These are phyloP conservation scores for Enteromius viviparus DNA, from an alignment of 2,797 vertebrate genomes.

Conservation along the genomic window DNA sequence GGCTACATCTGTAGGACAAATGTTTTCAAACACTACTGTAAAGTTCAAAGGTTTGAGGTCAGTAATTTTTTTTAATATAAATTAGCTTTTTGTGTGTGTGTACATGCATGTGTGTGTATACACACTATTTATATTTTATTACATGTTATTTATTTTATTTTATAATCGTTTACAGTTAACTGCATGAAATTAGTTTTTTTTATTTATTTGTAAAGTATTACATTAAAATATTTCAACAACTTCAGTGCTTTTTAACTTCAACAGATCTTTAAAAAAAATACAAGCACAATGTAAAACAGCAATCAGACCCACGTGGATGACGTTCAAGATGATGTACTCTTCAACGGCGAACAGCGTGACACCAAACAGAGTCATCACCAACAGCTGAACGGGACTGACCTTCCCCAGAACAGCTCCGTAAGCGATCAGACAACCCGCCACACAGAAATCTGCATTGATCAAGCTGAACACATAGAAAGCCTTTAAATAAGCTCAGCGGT, in stretches of 20 bases:
- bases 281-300: not conserved
- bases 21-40: too few relatives aligned
- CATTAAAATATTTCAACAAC: too few relatives aligned
- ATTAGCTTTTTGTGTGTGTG: too few relatives aligned
- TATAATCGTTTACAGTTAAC: too few relatives aligned
- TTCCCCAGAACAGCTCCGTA: slow-evolving; percentile 94
- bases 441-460: slow-evolving; percentile 97
- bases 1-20: too few relatives aligned
- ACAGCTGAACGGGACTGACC: slow-evolving; percentile 91
- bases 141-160: too few relatives aligned
- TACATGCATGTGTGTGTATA: too few relatives aligned
- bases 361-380: slow-evolving; percentile 93
- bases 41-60: too few relatives aligned
- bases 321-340: slow-evolving; percentile 86
- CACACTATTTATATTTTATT: too few relatives aligned
- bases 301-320: slow-evolving; percentile 85
- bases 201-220: too few relatives aligned
- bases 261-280: not conserved
- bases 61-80: too few relatives aligned
- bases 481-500: not conserved
- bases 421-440: slow-evolving; percentile 91
- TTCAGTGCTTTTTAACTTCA: not conserved
- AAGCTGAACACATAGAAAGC: slow-evolving; percentile 74
- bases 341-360: slow-evolving; percentile 91
- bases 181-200: too few relatives aligned